Evolutionary conservation across 1,140 invertebrate genomes (phyloP), one percentile per base, ranked within the genome.

Genomic region (Atta colombica): DNA sequence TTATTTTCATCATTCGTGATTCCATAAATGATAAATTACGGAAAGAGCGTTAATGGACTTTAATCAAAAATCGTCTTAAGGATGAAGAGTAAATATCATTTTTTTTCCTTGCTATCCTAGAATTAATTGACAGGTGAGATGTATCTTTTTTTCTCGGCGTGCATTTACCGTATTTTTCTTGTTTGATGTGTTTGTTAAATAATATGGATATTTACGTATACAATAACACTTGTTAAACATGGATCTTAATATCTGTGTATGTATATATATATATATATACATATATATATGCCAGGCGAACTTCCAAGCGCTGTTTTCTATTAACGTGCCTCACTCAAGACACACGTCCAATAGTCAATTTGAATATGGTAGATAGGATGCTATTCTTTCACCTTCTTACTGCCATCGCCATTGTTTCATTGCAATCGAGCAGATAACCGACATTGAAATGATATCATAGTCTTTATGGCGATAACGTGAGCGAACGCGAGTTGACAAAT

Each of bases 401-500:
- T 45, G 10, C 31, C 1, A 1, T n/a, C 3, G 1, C 8, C 0
- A 4, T 80, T 7, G 10, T 58, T 2, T 25, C 28, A 6, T 18
- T 10, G 0, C 66, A 80, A 14, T 88, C 25, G 7, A 1, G 12
- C 8, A 3, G 1, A 18, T 35, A 7, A 18, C 3, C 51, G 68
- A 8, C 0, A 16, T 2, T 68, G 0, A 53, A 16, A 31, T n/a
- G 0, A 12, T 88, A 81, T 7, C 10, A 1, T 3, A 81, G 53
- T 60, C 5, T 81, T n/a, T 86, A 88, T 12, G 60, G 61, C 14
- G 14, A 14, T 39, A 66, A 53, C 14, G 5, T 39, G 3, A 16
- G 31, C 0, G 10, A 4, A 7, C 0, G 8, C 2, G 77, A 69
- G 4, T 77, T 63, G 12, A 18, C 0, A 0, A 88, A 88, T 49